phyloP scores from a whole-genome alignment of 2,888 invertebrate species.

The Sycophila texana region DNA sequence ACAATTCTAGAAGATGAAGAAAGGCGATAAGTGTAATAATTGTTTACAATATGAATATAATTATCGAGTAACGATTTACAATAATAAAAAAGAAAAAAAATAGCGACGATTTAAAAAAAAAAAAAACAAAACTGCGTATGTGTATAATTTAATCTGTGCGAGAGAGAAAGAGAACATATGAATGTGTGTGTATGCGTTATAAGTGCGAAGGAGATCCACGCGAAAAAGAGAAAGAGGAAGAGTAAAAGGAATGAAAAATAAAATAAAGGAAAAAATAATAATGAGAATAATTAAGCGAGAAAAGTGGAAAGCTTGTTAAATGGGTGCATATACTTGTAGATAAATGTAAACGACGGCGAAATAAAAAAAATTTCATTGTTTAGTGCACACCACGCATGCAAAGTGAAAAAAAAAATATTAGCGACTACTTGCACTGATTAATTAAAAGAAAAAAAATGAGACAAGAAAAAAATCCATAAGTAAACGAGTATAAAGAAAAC shows the following conservation, averaged over 20 bases:
- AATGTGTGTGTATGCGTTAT: too few relatives aligned
- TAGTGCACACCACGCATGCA: slow-evolving; percentile 54
- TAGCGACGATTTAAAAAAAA: slow-evolving; percentile 33
- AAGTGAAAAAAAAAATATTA: slow-evolving; percentile 38
- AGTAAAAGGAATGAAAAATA: background rate
- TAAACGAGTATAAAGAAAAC: too few relatives aligned
- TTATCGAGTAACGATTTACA: slow-evolving; percentile 55
- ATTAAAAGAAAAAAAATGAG: slow-evolving; percentile 43
- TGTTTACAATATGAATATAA: slow-evolving; percentile 66
- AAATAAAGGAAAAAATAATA: too few relatives aligned
- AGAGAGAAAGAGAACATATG: slow-evolving; percentile 3
- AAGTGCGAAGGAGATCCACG: slow-evolving; percentile 7
- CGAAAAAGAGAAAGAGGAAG: background rate
- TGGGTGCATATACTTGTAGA: slow-evolving; percentile 57
- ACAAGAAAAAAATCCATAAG: slow-evolving; percentile 22
- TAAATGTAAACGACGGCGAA: slow-evolving; percentile 55
- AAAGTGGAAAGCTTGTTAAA: slow-evolving; percentile 51
- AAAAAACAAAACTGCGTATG: slow-evolving; percentile 34
- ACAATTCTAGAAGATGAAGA: slow-evolving; percentile 48
- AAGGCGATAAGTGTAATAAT: slow-evolving; percentile 68
- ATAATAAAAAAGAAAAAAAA: slow-evolving; percentile 47
- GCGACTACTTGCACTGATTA: slow-evolving; percentile 53
- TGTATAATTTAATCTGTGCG: slow-evolving; percentile 51
- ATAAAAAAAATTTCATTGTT: slow-evolving; percentile 50
- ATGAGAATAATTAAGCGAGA: background rate